Percentiles rank a stretch among this genome's conserved stretches.
Evolutionary conservation across 2,888 invertebrate genomes (phyloP).

Genomic region (Tenthredo livida): DNA sequence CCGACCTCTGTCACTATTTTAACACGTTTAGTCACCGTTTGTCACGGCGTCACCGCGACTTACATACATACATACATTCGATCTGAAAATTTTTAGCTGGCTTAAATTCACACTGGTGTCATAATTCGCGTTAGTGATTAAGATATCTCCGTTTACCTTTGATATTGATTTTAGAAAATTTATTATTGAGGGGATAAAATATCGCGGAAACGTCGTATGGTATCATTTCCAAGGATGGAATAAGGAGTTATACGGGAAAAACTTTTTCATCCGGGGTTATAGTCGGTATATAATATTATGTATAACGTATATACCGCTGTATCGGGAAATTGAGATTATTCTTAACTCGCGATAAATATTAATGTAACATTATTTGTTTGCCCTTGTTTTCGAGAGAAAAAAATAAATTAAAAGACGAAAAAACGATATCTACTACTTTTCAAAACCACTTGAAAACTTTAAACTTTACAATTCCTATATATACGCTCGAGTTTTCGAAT

Average conservation of each 20-base stretch:
- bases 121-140: not conserved
- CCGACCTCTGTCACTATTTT: conserved; percentile 52
- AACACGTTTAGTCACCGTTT: conserved; percentile 53
- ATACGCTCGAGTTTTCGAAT: not conserved
- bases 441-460: not conserved
- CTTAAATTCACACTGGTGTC: not conserved
- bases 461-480: not conserved
- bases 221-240: not conserved
- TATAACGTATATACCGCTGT: too few species aligned
- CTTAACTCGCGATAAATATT: not conserved
- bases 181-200: not conserved
- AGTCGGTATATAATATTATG: not conserved
- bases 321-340: not conserved
- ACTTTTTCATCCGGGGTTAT: not conserved
- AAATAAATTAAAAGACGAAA: not conserved
- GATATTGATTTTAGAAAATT: not conserved
- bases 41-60: conserved; percentile 39
- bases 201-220: not conserved
- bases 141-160: not conserved
- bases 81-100: not conserved
- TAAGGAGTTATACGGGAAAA: not conserved
- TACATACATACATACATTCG: not conserved
- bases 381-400: not conserved
- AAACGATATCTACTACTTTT: not conserved
- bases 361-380: not conserved